phyloP scores from a whole-genome alignment of 2,113 vertebrate species.

The Seriola quinqueradiata region DNA sequence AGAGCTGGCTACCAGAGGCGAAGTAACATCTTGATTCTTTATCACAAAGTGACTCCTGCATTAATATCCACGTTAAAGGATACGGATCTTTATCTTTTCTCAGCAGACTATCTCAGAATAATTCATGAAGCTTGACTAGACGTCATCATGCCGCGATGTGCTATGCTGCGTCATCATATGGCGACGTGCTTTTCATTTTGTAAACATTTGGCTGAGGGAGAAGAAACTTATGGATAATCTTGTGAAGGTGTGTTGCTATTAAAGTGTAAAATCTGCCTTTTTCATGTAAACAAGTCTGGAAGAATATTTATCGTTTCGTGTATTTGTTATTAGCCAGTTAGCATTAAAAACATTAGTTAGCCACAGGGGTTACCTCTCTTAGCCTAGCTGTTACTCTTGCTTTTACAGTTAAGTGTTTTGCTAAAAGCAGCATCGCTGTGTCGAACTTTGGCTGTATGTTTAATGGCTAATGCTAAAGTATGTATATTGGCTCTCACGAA shows the following conservation, averaged over 20 bases:
- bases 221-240: conserved; percentile 67
- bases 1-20: too few relatives aligned
- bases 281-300: background rate
- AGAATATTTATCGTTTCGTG: background rate
- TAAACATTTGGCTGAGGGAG: conserved; percentile 64
- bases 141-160: conserved; percentile 30
- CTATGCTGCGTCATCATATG: conserved; percentile 52
- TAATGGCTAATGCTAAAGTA: background rate
- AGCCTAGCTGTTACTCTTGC: background rate
- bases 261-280: background rate
- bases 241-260: conserved; percentile 67
- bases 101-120: background rate
- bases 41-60: background rate
- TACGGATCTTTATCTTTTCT: conserved; percentile 6
- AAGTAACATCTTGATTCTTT: background rate
- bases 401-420: background rate
- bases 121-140: rapidly evolving
- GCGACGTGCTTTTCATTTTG: conserved; percentile 48
- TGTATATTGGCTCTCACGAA: background rate
- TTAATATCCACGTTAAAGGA: conserved; percentile 3
- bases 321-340: background rate
- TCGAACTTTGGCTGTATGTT: background rate
- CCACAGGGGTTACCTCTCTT: background rate
- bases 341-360: background rate
- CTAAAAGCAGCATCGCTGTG: background rate